Evolutionary conservation across 2,888 invertebrate species (phyloP).

Genomic region (Lutraria lutraria): DNA sequence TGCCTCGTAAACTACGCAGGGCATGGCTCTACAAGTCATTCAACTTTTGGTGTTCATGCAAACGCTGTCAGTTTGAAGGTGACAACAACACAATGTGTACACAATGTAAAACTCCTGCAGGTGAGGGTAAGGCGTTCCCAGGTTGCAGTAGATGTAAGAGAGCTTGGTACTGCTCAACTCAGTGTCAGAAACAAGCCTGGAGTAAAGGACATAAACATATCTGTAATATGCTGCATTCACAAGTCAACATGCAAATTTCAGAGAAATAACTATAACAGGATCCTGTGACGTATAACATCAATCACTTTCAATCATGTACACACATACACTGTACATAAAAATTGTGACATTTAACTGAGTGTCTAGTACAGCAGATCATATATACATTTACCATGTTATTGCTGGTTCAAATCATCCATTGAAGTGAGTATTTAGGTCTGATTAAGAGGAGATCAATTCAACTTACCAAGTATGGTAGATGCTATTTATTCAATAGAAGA

Average conservation of each 20-base stretch:
- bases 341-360: not conserved
- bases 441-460: no score
- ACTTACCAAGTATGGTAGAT: no score
- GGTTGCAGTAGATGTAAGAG: conserved; percentile 81
- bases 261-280: not conserved
- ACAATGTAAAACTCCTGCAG: conserved; percentile 74
- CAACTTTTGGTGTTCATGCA: conserved; percentile 84
- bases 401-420: no score
- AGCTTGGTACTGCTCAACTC: conserved; percentile 82
- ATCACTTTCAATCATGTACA: not conserved
- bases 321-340: not conserved
- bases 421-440: no score
- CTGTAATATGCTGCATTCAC: conserved; percentile 76
- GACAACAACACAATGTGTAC: conserved; percentile 79
- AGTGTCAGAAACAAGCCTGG: conserved; percentile 82
- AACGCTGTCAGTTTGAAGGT: conserved; percentile 81
- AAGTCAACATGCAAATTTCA: conserved; percentile 50
- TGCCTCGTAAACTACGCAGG: conserved; percentile 79
- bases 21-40: conserved; percentile 84
- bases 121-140: conserved; percentile 76
- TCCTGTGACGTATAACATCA: not conserved
- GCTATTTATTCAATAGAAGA: no score
- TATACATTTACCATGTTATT: no score
- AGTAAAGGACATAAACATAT: conserved; percentile 80
- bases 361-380: no score